These are phyloP conservation scores for Sphaerodactylus townsendi DNA, from an alignment of 2,113 vertebrate genomes.

Conservation along the genomic window DNA sequence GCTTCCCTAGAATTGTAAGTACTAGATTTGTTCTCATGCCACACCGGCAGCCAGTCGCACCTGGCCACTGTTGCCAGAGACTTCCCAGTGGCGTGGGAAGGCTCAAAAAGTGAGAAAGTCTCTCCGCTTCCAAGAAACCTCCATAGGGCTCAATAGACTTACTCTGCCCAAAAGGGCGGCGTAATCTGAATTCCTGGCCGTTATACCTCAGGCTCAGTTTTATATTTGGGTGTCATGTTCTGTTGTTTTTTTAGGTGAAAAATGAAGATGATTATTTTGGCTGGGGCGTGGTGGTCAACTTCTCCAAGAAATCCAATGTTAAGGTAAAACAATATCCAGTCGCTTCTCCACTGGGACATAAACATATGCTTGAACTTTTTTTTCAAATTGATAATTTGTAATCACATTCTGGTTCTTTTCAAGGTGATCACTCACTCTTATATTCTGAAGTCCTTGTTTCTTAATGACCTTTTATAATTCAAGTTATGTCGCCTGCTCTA, in stretches of 20 bases:
- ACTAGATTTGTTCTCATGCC: not conserved
- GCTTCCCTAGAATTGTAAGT: not conserved
- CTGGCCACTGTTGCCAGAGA: too few relatives aligned
- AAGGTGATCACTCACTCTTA: not conserved
- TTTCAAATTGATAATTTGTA: not conserved
- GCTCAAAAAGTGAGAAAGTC: too few relatives aligned
- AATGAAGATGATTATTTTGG: constrained; percentile 92
- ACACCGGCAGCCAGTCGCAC: too few relatives aligned
- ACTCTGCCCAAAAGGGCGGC: too few relatives aligned
- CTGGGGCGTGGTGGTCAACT: constrained; percentile 98
- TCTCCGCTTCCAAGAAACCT: too few relatives aligned
- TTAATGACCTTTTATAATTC: not conserved
- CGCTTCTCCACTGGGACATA: not conserved
- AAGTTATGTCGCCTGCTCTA: not conserved
- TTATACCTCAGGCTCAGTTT: not conserved
- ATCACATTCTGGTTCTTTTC: not conserved
- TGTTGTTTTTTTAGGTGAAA: constrained; percentile 82
- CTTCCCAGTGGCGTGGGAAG: too few relatives aligned
- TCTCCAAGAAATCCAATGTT: constrained; percentile 93
- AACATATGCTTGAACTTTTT: not conserved
- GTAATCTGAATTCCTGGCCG: too few relatives aligned
- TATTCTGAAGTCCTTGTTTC: not conserved
- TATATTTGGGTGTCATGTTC: not conserved
- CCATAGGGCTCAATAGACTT: too few relatives aligned
- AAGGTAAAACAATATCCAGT: constrained; percentile 78